A percentile compares a stretch with the other conserved stretches of the same genome.
Conservation (phyloP, 2,113 vertebrate species). For the Cephalopterus ornatus region DNA sequence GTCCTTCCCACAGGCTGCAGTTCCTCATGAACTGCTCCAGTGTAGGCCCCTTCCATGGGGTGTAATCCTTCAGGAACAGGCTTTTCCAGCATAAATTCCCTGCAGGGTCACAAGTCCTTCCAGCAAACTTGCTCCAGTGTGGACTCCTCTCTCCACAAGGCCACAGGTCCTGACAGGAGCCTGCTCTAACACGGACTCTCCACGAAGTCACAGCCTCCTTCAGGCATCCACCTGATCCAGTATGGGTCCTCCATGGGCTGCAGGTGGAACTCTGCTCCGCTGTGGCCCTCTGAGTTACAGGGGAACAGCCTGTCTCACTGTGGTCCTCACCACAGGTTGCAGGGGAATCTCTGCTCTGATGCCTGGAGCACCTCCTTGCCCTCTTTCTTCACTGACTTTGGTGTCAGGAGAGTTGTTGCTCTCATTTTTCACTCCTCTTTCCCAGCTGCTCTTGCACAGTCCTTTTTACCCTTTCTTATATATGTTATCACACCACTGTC, state of each 20-base stretch:
- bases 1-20: neutral
- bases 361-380: neutral
- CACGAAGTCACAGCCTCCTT: neutral
- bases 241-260: neutral
- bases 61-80: neutral
- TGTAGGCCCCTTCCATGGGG: neutral
- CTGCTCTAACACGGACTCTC: neutral
- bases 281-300: neutral
- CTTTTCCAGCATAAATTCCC: neutral
- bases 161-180: neutral
- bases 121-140: neutral
- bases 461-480: neutral
- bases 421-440: neutral
- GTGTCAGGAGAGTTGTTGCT: neutral
- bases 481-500: accelerated
- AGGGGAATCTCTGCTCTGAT: neutral
- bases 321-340: accelerated
- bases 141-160: neutral
- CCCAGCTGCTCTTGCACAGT: neutral
- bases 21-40: neutral
- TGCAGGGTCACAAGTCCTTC: neutral
- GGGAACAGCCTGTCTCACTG: neutral
- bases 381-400: neutral
- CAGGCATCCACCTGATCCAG: neutral
- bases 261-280: neutral